A percentile compares a stretch with the other conserved stretches of the same genome.
Evolutionary conservation across 2,113 vertebrate species (phyloP).

Genomic region (Chaetops frenatus): DNA sequence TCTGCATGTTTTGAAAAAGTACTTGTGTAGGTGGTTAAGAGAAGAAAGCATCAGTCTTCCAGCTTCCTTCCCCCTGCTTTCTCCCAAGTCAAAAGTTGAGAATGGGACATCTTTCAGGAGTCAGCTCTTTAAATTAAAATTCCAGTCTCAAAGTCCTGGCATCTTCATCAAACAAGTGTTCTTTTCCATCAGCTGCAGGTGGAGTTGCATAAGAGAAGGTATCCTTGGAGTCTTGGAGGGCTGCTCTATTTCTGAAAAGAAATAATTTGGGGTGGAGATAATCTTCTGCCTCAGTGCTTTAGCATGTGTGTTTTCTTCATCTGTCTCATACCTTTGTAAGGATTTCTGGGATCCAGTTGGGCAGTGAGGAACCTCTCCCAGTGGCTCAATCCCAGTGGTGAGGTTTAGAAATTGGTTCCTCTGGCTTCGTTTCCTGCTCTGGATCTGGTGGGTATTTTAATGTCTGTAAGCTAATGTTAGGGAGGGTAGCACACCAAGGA

Average conservation of each 20-base stretch:
- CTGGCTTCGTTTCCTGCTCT: not conserved
- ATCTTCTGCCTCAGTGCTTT: not conserved
- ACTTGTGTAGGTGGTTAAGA: not conserved
- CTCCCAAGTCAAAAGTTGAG: not conserved
- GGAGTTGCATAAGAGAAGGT: not conserved
- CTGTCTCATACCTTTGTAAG: not conserved
- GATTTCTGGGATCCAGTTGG: rapidly evolving
- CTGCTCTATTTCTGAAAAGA: not conserved
- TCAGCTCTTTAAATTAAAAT: not conserved
- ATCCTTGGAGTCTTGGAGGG: not conserved
- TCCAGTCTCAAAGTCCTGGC: not conserved
- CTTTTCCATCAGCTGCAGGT: not conserved
- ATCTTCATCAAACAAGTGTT: not conserved
- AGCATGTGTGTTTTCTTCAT: not conserved
- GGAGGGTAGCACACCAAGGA: not conserved
- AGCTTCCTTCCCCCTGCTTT: not conserved
- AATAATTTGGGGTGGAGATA: not conserved
- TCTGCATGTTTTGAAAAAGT: not conserved
- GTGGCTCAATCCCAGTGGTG: rapidly evolving
- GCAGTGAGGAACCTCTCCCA: not conserved
- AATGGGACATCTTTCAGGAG: not conserved
- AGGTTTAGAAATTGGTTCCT: not conserved
- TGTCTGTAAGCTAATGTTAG: not conserved
- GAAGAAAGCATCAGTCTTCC: not conserved
- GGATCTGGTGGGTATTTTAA: not conserved